These are phyloP conservation scores for Aphelocoma californica DNA, from an alignment of 2,797 vertebrate species.

Conservation along the genomic window DNA sequence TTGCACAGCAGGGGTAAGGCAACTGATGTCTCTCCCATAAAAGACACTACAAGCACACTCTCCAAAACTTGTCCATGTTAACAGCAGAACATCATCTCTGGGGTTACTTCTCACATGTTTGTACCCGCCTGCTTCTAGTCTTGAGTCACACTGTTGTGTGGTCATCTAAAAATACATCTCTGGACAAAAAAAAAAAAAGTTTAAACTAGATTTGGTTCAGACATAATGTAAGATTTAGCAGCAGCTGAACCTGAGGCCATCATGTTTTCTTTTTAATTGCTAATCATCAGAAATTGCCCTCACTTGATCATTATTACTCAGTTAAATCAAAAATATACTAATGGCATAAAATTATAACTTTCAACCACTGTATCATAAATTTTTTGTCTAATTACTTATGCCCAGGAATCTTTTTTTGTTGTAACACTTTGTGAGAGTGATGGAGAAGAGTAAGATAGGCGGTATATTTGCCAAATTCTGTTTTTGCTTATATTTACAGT, in stretches of 20 bases:
- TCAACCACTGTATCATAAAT: background rate
- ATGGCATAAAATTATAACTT: background rate
- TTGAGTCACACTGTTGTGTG: background rate
- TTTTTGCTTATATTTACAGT: background rate
- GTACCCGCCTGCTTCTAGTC: background rate
- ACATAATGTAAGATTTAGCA: background rate
- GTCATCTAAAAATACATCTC: background rate
- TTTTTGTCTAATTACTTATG: background rate
- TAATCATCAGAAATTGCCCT: conserved; percentile 15
- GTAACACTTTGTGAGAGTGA: background rate
- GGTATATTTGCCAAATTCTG: background rate
- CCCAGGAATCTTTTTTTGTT: background rate
- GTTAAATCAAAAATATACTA: conserved; percentile 40
- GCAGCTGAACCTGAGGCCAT: background rate
- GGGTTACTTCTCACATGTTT: background rate
- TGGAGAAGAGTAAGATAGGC: background rate
- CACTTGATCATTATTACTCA: background rate
- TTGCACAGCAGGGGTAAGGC: background rate
- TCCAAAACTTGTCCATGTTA: background rate
- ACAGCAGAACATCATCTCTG: background rate
- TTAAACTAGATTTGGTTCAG: background rate
- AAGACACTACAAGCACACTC: background rate
- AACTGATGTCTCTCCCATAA: background rate
- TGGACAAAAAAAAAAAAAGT: background rate
- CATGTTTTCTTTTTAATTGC: background rate